Evolutionary conservation across 1,140 invertebrate genomes (phyloP).

Genomic region (Trichonephila clavata): DNA sequence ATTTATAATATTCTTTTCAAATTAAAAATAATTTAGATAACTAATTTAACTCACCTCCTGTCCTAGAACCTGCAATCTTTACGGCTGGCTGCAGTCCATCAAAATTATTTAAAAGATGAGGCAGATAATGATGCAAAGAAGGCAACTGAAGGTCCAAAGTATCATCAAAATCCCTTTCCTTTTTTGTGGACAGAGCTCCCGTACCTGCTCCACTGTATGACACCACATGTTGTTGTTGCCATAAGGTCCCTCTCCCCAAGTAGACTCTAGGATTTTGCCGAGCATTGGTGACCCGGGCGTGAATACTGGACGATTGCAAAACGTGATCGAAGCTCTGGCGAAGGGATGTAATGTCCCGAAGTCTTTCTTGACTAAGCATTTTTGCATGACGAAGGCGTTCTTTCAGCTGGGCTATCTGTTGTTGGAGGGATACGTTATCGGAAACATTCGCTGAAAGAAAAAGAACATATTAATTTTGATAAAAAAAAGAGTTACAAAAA

Average conservation of each 20-base stretch:
- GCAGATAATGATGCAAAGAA: conserved; percentile 91
- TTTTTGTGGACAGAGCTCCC: background rate
- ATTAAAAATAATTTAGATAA: too few relatives aligned
- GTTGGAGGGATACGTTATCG: conserved; percentile 86
- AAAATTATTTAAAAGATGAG: conserved; percentile 91
- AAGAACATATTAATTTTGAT: too few relatives aligned
- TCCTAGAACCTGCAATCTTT: conserved; percentile 70
- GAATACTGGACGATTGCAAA: conserved; percentile 81
- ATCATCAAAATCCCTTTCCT: conserved; percentile 71
- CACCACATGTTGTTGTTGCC: conserved; percentile 76
- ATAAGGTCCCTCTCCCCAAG: conserved; percentile 74
- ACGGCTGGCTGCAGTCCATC: conserved; percentile 89
- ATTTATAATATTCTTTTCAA: too few relatives aligned
- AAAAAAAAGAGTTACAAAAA: background rate
- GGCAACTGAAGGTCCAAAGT: conserved; percentile 82
- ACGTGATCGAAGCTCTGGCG: conserved; percentile 77
- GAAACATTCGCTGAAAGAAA: conserved; percentile 79
- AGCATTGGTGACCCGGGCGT: conserved; percentile 80
- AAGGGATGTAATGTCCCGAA: conserved; percentile 86
- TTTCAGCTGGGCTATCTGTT: conserved; percentile 86
- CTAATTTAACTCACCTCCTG: conserved; percentile 36
- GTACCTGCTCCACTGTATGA: conserved; percentile 71
- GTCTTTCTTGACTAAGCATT: conserved; percentile 86
- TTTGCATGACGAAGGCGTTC: conserved; percentile 88
- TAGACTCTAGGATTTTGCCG: conserved; percentile 64